Evolutionary conservation across 2,797 vertebrate species (phyloP), one percentile per base, ranked within the genome.

Genomic region (Phataginus tricuspis): DNA sequence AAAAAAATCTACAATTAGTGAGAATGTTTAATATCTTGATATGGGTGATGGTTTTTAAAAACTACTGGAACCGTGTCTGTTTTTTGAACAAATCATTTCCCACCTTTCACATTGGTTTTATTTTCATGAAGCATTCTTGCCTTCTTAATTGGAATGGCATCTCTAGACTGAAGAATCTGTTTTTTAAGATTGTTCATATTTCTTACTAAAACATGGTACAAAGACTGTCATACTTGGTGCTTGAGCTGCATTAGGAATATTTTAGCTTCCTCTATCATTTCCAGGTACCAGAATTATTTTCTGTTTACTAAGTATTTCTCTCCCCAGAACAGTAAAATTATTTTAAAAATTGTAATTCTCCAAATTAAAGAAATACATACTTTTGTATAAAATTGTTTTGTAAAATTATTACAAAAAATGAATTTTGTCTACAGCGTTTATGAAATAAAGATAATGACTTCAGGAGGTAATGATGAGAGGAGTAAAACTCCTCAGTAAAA

Each of bases 391-490:
- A 77, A 94, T 75, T 45, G 45, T 45, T 45, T 45, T 45, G 45
- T 11, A 45, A 45, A 45, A 45, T 45, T 45, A 45, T 45, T 45
- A 45, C 45, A 45, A 45, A 45, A 45, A 45, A 45, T 45, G 45
- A 68, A 86, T 64, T 84, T 95, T 25, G 77, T 37, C 25, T 37
- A 7, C 53, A 57, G 19, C 74, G 37, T 80, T 96, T 77, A 79
- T 86, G 18, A 85, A 91, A 66, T 86, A 90, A 96, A 92, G 25
- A 84, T 88, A 93, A 88, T 69, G 18, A 25, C 18, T 91, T 96
- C n/a, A 88, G 37, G 29, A 93, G 14, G 29, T 92, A 79, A 27
- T n/a, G 9, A 69, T 87, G 15, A 68, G 18, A 86, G 39, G 13
- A 72, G 12, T 51, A 61, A 53, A 57, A 63, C 37, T 21, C 0